Evolutionary conservation across 2,888 invertebrate species (phyloP).

Genomic region (Drosophila quinaria): DNA sequence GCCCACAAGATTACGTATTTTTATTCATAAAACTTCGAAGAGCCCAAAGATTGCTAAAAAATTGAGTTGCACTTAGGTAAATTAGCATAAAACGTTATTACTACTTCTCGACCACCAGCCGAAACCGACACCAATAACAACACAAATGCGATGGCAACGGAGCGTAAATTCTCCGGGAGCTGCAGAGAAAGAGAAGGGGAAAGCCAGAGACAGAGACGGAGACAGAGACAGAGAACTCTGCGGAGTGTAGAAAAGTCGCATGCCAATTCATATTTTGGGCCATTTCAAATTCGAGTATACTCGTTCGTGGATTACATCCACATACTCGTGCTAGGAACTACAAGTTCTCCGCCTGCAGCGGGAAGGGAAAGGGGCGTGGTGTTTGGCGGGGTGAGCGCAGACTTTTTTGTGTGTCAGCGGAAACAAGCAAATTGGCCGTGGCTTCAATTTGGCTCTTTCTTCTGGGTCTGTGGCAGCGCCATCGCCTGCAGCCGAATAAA

Average conservation of each 20-base stretch:
- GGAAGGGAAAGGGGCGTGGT: not conserved
- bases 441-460: conserved; percentile 65
- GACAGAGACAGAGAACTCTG: not conserved
- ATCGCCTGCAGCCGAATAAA: conserved; percentile 68
- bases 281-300: conserved; percentile 21
- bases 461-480: conserved; percentile 11
- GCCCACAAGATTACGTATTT: conserved; percentile 48
- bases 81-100: conserved; percentile 75
- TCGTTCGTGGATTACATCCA: not conserved
- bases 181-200: not conserved
- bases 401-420: conserved; percentile 67
- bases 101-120: conserved; percentile 28
- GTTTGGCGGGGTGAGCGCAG: not conserved
- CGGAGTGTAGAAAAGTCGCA: conserved; percentile 26
- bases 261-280: conserved; percentile 69
- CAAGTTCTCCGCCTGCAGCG: conserved; percentile 21
- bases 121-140: conserved; percentile 21
- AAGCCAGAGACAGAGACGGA: not conserved
- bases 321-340: not conserved
- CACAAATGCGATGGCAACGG: conserved; percentile 13
- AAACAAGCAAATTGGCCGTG: conserved; percentile 79
- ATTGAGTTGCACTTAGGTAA: conserved; percentile 71
- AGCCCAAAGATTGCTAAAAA: conserved; percentile 40
- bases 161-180: conserved; percentile 6
- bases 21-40: conserved; percentile 71